Evolutionary conservation across 2,797 vertebrate genomes (phyloP), one percentile per base, ranked within the genome.

Genomic region (Eulemur albifrons): DNA sequence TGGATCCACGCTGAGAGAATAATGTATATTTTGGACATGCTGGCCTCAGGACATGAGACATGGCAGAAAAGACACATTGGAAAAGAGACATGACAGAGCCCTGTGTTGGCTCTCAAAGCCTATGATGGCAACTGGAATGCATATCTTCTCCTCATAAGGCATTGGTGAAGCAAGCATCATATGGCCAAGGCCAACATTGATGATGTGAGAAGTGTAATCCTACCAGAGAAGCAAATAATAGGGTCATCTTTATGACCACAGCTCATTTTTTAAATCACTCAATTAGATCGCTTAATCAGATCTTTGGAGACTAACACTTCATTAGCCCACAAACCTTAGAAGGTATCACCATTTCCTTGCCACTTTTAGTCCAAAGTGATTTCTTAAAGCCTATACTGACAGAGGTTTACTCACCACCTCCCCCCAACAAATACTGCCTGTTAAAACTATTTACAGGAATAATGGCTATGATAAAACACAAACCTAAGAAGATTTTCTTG

Each of bases 101-200:
- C 25, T 32, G 4, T 15, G 30, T 35, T 10, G 20, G 2, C 40
- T 70, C 43, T 48, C 27, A 7, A 52, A 50, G 70, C 25, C 18
- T 63, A 45, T 5, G 18, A 15, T 2, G 13, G 30, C 40, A 20
- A 15, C 9, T 10, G 10, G 59, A 15, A 25, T 59, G 9, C 9
- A 2, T 0, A 10, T 23, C 10, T 61, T 65, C 67, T 52, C 38
- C 57, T 70, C 38, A 5, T 12, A 18, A 35, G n/a, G 23, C 5
- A 2, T 0, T 50, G 7, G 23, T 0, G 25, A 59, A 76, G 38
- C 27, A 32, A 57, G 43, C 0, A 1, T 14, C 18, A 18, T 17
- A 1, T 9, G 2, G 13, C 17, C 21, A 15, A n/a, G 14, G 10
- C 43, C 30, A 40, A 48, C 2, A 13, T 0, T 38, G 12, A 32